phyloP scores from a whole-genome alignment of 2,113 vertebrate species.

The Tapirus terrestris region DNA sequence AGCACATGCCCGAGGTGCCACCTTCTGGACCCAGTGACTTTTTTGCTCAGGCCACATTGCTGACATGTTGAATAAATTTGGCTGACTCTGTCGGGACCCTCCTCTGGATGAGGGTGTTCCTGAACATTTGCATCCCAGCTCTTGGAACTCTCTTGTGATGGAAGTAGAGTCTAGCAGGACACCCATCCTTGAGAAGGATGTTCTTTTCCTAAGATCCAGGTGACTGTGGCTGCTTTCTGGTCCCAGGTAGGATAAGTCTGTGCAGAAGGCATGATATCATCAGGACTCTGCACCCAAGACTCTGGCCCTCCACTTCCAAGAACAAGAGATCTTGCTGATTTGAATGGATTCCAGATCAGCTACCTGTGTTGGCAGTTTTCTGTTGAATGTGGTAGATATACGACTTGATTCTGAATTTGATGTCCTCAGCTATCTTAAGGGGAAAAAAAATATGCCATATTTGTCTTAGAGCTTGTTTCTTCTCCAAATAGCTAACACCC shows the following conservation, averaged over 20 bases:
- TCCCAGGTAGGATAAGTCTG: neutral
- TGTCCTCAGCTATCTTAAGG: neutral
- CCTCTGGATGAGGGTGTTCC: neutral
- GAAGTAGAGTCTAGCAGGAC: neutral
- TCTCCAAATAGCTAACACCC: neutral
- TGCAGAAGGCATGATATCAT: neutral
- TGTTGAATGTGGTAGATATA: neutral
- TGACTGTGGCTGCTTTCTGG: neutral
- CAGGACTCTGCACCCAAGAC: neutral
- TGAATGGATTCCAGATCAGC: neutral
- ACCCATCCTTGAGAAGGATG: neutral
- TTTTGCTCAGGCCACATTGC: no score
- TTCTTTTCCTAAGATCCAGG: neutral
- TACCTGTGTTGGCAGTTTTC: neutral
- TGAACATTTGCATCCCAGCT: neutral
- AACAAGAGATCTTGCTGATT: neutral
- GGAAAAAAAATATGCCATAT: neutral
- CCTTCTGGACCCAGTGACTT: neutral
- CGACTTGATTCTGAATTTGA: neutral
- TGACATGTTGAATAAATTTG: neutral
- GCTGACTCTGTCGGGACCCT: neutral
- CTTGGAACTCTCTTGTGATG: neutral
- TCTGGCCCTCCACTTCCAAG: neutral
- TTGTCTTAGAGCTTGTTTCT: neutral
- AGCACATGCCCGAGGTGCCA: neutral